Conservation (phyloP, 2,113 vertebrate genomes). For the Paedocypris sp. region DNA sequence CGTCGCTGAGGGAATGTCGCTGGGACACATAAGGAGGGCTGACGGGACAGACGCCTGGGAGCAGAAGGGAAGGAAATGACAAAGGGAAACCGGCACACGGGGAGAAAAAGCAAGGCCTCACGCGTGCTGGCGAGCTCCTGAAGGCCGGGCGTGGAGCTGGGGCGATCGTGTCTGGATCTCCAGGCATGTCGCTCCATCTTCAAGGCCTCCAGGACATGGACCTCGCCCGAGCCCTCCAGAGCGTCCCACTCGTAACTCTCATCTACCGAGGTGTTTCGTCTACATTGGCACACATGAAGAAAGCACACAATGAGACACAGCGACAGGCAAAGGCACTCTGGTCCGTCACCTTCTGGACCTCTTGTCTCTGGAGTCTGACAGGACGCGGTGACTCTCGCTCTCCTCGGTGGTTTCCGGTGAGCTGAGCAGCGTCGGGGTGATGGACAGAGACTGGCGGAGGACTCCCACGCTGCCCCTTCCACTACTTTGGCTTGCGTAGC, state of each 20-base stretch:
- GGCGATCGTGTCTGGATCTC: conserved; percentile 36
- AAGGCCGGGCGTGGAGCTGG: conserved; percentile 41
- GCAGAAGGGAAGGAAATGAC: background rate
- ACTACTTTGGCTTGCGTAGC: conserved; percentile 67
- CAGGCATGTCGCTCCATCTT: conserved; percentile 41
- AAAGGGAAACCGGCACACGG: background rate
- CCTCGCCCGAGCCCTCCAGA: conserved; percentile 51
- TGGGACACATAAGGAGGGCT: conserved; percentile 41
- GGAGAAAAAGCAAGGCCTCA: conserved; percentile 40
- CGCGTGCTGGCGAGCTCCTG: conserved; percentile 53
- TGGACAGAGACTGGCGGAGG: conserved; percentile 57
- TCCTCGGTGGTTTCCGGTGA: conserved; percentile 68
- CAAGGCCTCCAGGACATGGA: conserved; percentile 54
- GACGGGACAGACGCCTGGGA: conserved; percentile 18
- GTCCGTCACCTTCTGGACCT: conserved; percentile 67
- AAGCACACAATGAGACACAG: conserved; percentile 17
- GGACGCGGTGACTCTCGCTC: conserved; percentile 45
- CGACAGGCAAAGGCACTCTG: no score
- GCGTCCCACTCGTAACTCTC: conserved; percentile 72
- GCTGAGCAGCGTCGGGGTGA: conserved; percentile 64
- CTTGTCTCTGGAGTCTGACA: conserved; percentile 43
- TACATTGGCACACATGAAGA: conserved; percentile 35
- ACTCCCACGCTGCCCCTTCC: conserved; percentile 60
- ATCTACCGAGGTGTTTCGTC: conserved; percentile 69
- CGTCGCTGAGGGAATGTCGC: conserved; percentile 57